Conservation (phyloP, 2,888 invertebrate genomes). For the Anthrax anthrax region DNA sequence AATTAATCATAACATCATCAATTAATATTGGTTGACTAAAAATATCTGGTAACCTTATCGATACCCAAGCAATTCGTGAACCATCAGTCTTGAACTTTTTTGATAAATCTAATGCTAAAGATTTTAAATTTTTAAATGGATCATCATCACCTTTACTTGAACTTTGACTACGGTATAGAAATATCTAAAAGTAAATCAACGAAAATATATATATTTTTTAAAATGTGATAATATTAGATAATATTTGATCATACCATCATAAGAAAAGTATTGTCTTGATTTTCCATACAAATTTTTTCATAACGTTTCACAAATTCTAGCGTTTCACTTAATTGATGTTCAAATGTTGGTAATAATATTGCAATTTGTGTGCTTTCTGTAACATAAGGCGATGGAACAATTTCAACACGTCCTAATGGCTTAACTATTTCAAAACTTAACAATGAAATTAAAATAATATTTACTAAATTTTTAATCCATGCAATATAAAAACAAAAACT, state of each 20-base stretch:
- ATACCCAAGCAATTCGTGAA: slow-evolving; percentile 53
- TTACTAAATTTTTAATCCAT: no score
- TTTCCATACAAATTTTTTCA: slow-evolving; percentile 54
- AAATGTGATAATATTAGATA: slow-evolving; percentile 6
- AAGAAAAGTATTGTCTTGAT: slow-evolving; percentile 64
- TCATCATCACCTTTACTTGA: slow-evolving; percentile 50
- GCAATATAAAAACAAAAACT: neutral
- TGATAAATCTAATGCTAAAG: slow-evolving; percentile 44
- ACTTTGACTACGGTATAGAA: slow-evolving; percentile 48
- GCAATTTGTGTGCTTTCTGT: slow-evolving; percentile 80
- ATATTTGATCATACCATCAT: slow-evolving; percentile 40
- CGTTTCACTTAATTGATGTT: slow-evolving; percentile 40
- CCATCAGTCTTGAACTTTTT: slow-evolving; percentile 53
- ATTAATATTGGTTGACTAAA: slow-evolving; percentile 16
- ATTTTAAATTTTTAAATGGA: slow-evolving; percentile 47
- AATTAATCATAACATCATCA: slow-evolving; percentile 25
- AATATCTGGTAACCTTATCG: slow-evolving; percentile 42
- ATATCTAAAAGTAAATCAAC: slow-evolving; percentile 33
- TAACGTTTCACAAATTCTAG: slow-evolving; percentile 57
- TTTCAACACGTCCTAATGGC: slow-evolving; percentile 73
- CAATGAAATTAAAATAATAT: neutral
- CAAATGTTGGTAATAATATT: slow-evolving; percentile 56
- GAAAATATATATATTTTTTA: neutral
- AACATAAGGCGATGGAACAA: slow-evolving; percentile 86
- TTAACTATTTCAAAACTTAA: slow-evolving; percentile 63